Evolutionary conservation across 2,888 invertebrate species (phyloP).

Genomic region (Sinopyrophorus schimmeli): DNA sequence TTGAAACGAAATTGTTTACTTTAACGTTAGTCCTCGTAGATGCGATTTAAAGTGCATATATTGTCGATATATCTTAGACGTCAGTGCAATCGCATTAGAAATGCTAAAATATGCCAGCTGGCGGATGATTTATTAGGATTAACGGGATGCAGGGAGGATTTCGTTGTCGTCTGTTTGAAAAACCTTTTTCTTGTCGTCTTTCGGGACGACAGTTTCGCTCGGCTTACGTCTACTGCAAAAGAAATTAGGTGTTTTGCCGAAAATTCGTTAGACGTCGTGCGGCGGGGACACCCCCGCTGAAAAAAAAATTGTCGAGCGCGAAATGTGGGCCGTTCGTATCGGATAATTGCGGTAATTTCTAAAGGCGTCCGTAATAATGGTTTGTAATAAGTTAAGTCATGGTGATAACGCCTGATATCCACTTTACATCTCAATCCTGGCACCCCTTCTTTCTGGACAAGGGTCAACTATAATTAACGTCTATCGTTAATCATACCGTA

Average conservation of each 20-base stretch:
- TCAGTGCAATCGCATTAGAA: conserved; percentile 54
- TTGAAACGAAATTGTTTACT: conserved; percentile 42
- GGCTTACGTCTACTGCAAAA: no score
- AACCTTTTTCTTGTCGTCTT: conserved; percentile 15
- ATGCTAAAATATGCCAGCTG: conserved; percentile 58
- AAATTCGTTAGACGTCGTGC: no score
- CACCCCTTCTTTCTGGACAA: conserved; percentile 32
- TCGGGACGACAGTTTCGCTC: background rate
- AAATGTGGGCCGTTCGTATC: no score
- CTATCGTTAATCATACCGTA: conserved; percentile 40
- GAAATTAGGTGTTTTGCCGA: no score
- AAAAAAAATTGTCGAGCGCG: no score
- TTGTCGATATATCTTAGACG: conserved; percentile 56
- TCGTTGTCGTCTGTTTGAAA: conserved; percentile 24
- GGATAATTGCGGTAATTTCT: no score
- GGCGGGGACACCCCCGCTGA: no score
- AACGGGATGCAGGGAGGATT: conserved; percentile 27
- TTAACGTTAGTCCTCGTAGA: conserved; percentile 40
- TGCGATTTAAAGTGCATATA: conserved; percentile 53
- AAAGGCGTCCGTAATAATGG: conserved; percentile 14
- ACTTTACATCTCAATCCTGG: conserved; percentile 18
- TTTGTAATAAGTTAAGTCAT: conserved; percentile 29
- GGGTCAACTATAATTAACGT: conserved; percentile 43
- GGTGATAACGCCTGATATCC: conserved; percentile 23
- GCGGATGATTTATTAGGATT: conserved; percentile 53